Evolutionary conservation across 1,140 invertebrate genomes (phyloP).

Genomic region (Arctopsyche grandis): DNA sequence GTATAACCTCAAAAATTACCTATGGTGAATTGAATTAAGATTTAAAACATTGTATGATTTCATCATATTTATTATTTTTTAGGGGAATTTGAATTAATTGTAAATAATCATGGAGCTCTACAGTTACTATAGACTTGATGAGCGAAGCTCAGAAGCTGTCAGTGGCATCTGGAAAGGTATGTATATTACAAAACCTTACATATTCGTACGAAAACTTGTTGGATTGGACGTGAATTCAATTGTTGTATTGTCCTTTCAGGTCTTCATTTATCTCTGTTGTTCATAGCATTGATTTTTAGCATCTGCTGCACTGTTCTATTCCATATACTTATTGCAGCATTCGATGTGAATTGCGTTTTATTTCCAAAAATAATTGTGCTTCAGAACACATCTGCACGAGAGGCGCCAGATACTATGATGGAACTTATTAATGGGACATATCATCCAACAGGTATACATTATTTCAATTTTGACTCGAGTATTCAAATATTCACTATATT

Average conservation of each 20-base stretch:
- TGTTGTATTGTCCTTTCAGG: constrained; percentile 38
- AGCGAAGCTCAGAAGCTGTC: constrained; percentile 32
- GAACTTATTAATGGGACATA: too few species aligned
- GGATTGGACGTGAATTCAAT: not conserved
- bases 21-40: too few species aligned
- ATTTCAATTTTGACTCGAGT: too few species aligned
- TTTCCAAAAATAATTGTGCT: constrained; percentile 38
- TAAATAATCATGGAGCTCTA: constrained; percentile 9
- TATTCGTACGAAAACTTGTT: not conserved
- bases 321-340: constrained; percentile 28
- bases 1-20: too few species aligned
- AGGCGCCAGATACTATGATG: too few species aligned
- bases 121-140: constrained; percentile 24
- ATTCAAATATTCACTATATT: too few species aligned
- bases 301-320: constrained; percentile 36
- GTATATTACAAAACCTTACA: not conserved
- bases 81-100: not conserved
- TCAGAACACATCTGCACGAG: not conserved
- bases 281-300: constrained; percentile 22
- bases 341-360: constrained; percentile 48
- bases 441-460: too few species aligned
- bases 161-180: constrained; percentile 50
- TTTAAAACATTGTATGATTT: too few species aligned
- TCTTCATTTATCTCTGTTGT: constrained; percentile 42
- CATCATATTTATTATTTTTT: too few species aligned